Evolutionary conservation across 1,140 invertebrate genomes (phyloP).

Genomic region (Centruroides vittatus): DNA sequence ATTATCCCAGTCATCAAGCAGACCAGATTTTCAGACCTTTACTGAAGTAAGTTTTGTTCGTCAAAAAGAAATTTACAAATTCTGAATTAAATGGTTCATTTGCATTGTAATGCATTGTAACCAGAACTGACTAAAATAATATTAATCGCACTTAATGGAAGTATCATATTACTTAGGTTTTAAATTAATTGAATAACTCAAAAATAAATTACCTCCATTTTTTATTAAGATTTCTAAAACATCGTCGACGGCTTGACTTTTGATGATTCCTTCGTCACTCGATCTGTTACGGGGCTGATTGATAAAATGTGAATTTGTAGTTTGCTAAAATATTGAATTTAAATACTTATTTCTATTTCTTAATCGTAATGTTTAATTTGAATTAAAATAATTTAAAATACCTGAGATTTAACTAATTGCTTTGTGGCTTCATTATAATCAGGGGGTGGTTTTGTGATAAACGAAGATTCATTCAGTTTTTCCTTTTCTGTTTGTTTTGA

Average conservation of each 20-base stretch:
- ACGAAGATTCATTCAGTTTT: conserved; percentile 14
- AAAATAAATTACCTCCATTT: conserved; percentile 46
- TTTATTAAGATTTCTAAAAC: conserved; percentile 89
- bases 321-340: background rate
- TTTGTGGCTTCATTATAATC: conserved; percentile 55
- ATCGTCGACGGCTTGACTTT: conserved; percentile 81
- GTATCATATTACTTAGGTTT: no score
- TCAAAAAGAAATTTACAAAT: no score
- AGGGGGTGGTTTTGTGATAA: conserved; percentile 37
- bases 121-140: no score
- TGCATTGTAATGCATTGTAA: no score
- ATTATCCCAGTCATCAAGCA: no score
- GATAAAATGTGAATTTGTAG: background rate
- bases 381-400: background rate
- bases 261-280: conserved; percentile 34
- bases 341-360: background rate
- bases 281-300: background rate
- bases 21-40: no score
- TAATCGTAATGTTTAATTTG: no score
- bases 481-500: background rate
- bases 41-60: no score
- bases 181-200: no score
- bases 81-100: no score
- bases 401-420: conserved; percentile 22
- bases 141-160: no score